Conservation (phyloP, 1,140 invertebrate genomes). For the Leptestheria dahalacensis region DNA sequence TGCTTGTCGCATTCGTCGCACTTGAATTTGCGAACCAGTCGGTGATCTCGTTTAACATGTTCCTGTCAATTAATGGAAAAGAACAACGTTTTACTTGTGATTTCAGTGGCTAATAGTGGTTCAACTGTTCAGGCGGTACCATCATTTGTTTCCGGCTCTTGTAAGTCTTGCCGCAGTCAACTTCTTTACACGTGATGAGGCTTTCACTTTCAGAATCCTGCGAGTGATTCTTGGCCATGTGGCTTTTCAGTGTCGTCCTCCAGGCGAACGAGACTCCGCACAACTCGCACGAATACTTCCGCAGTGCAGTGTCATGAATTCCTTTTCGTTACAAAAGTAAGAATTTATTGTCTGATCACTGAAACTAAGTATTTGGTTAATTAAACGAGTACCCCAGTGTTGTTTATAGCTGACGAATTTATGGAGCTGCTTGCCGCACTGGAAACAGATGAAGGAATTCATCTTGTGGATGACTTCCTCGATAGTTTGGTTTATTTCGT, state of each 20-base stretch:
- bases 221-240: slow-evolving; percentile 17
- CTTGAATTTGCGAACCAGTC: slow-evolving; percentile 15
- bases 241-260: slow-evolving; percentile 22
- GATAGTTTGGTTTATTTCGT: not conserved
- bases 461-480: slow-evolving; percentile 6
- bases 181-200: slow-evolving; percentile 6
- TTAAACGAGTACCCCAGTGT: slow-evolving; percentile 19
- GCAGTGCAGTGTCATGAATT: slow-evolving; percentile 21
- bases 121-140: not conserved
- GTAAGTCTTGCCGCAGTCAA: slow-evolving; percentile 14
- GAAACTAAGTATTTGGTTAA: not conserved
- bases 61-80: slow-evolving; percentile 16
- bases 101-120: not conserved
- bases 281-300: slow-evolving; percentile 19
- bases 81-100: not conserved
- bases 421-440: slow-evolving; percentile 19
- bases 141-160: slow-evolving; percentile 11
- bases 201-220: not conserved
- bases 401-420: slow-evolving; percentile 16
- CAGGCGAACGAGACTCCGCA: slow-evolving; percentile 23
- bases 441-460: slow-evolving; percentile 11
- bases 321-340: slow-evolving; percentile 15
- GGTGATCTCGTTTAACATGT: slow-evolving; percentile 22
- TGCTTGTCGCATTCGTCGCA: slow-evolving; percentile 9
- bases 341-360: not conserved